Percentiles rank a stretch among this genome's conserved stretches.
phyloP scores from a whole-genome alignment of 2,888 invertebrate species.

The Plusia festucae region DNA sequence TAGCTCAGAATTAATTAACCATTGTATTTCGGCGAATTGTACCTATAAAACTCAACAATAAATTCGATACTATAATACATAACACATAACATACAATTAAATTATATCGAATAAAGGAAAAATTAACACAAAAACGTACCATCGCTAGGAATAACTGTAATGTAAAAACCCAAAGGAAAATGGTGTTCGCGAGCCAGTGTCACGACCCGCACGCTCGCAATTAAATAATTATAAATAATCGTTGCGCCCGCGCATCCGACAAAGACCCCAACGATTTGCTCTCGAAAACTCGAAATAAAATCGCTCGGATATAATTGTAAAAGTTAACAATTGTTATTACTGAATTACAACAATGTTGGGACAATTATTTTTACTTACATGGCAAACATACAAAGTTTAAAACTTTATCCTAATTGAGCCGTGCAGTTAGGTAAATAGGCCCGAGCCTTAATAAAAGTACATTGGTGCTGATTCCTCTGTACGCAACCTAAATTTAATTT shows the following conservation, averaged over 20 bases:
- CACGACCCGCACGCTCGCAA: conserved; percentile 64
- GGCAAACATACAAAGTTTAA: too few species aligned
- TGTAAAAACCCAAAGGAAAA: conserved; percentile 61
- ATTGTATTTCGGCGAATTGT: too few species aligned
- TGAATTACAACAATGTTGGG: conserved; percentile 6
- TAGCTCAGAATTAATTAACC: too few species aligned
- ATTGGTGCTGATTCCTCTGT: too few species aligned
- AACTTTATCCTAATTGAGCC: too few species aligned
- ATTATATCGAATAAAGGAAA: conserved; percentile 53
- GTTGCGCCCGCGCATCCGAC: conserved; percentile 63
- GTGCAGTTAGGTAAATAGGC: too few species aligned
- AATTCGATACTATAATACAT: conserved; percentile 14
- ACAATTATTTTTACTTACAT: not conserved
- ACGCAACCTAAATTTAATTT: too few species aligned
- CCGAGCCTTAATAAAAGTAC: too few species aligned
- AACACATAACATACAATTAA: conserved; percentile 34
- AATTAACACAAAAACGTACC: conserved; percentile 41
- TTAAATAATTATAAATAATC: conserved; percentile 74
- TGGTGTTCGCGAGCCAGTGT: conserved; percentile 55
- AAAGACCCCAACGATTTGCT: conserved; percentile 45
- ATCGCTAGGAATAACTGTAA: conserved; percentile 49
- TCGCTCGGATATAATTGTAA: conserved; percentile 36
- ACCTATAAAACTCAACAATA: not conserved
- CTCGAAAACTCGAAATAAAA: conserved; percentile 47
- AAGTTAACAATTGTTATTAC: conserved; percentile 9